Evolutionary conservation across 2,113 vertebrate genomes (phyloP).

Genomic region (Nothobranchius kuhntae): DNA sequence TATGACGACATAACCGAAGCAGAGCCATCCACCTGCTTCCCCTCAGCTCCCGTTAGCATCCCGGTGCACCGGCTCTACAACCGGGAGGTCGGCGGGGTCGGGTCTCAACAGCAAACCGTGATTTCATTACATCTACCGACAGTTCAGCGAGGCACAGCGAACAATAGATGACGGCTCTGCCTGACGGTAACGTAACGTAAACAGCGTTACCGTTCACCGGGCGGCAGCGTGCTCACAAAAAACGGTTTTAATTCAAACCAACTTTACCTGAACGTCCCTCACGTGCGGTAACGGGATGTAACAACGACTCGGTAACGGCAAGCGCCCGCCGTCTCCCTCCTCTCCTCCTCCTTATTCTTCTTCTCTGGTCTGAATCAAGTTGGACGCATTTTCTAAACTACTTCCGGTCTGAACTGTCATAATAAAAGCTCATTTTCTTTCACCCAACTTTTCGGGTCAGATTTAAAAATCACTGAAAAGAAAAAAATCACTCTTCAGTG

Average conservation of each 20-base stretch:
- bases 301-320: conserved; percentile 63
- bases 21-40: too few species aligned
- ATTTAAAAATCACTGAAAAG: too few species aligned
- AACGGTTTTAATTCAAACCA: neutral
- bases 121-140: too few species aligned
- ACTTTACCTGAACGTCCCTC: conserved; percentile 60
- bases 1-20: too few species aligned
- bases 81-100: too few species aligned
- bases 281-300: conserved; percentile 39
- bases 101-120: neutral
- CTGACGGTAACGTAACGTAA: too few species aligned
- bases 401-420: conserved; percentile 27
- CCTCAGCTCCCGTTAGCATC: too few species aligned
- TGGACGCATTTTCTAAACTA: neutral
- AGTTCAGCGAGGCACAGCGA: conserved; percentile 9
- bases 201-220: too few species aligned
- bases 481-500: too few species aligned
- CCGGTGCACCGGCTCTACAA: too few species aligned
- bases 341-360: neutral
- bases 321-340: conserved; percentile 15
- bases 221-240: neutral
- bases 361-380: neutral
- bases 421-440: conserved; percentile 33
- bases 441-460: too few species aligned
- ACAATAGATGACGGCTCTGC: conserved; percentile 64